phyloP scores from a whole-genome alignment of 2,113 vertebrate species.

The Enhydra lutris region DNA sequence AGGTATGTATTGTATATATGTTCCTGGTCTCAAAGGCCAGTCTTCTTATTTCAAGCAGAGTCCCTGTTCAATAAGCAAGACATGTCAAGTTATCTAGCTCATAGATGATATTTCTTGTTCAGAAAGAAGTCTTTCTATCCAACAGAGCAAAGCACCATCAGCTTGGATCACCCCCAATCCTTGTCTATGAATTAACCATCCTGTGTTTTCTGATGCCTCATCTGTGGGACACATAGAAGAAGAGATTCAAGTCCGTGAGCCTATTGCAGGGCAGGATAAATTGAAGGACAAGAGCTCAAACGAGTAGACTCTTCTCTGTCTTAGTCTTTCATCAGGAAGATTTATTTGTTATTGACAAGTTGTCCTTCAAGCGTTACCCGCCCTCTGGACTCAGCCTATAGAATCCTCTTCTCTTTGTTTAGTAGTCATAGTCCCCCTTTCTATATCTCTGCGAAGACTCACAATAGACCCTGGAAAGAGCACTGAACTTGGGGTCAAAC shows the following conservation, averaged over 20 bases:
- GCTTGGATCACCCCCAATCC: neutral
- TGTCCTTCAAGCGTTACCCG: neutral
- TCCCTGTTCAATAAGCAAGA: neutral
- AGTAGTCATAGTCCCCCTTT: neutral
- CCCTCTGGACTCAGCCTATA: neutral
- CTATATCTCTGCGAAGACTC: neutral
- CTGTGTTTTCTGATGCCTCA: neutral
- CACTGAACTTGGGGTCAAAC: neutral
- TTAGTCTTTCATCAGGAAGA: neutral
- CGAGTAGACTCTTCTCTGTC: neutral
- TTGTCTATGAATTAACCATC: neutral
- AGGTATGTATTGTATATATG: neutral
- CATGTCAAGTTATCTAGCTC: neutral
- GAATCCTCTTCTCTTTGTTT: neutral
- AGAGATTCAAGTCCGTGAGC: neutral
- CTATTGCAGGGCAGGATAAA: neutral
- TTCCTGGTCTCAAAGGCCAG: neutral
- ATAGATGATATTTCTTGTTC: neutral
- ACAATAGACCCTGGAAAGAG: neutral
- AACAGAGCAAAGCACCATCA: neutral
- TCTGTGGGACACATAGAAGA: neutral
- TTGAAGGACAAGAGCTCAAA: neutral
- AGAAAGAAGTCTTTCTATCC: slow-evolving; percentile 19
- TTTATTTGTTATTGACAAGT: neutral
- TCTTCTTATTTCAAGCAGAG: neutral